phyloP scores from a whole-genome alignment of 92 coral and sea anemone species.

The Montipora capitata region DNA sequence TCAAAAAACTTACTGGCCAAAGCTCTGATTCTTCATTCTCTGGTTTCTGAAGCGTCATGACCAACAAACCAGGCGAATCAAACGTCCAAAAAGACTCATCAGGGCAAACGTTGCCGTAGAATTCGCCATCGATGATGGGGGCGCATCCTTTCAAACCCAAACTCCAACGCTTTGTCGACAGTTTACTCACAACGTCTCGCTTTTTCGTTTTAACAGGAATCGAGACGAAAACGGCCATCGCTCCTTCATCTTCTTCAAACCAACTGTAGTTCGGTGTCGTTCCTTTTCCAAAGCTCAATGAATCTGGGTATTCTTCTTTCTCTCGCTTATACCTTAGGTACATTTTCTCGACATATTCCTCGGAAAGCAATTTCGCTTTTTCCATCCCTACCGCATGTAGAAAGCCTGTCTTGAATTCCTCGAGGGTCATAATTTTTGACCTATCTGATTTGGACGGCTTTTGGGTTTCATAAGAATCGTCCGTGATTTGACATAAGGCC shows the following conservation, averaged over 20 bases:
- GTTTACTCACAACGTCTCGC: conserved; percentile 69
- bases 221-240: conserved; percentile 85
- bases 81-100: conserved; percentile 93
- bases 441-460: conserved; percentile 58
- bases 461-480: conserved; percentile 56
- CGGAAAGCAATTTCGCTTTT: conserved; percentile 73
- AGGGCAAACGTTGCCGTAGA: conserved; percentile 79
- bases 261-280: conserved; percentile 89
- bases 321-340: conserved; percentile 80
- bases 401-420: conserved; percentile 90
- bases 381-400: conserved; percentile 77
- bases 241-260: conserved; percentile 87
- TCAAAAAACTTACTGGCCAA: conserved; percentile 85
- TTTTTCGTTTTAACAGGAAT: conserved; percentile 79
- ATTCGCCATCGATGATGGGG: conserved; percentile 85
- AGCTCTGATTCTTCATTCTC: conserved; percentile 81
- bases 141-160: conserved; percentile 77
- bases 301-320: conserved; percentile 74
- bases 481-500: conserved; percentile 79
- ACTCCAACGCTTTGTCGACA: conserved; percentile 81
- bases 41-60: conserved; percentile 88
- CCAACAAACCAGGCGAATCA: conserved; percentile 87
- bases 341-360: conserved; percentile 88
- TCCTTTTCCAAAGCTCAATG: conserved; percentile 77
- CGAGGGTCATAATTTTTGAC: conserved; percentile 72